phyloP scores from a whole-genome alignment of 2,797 vertebrate genomes.

The Tapirus indicus region DNA sequence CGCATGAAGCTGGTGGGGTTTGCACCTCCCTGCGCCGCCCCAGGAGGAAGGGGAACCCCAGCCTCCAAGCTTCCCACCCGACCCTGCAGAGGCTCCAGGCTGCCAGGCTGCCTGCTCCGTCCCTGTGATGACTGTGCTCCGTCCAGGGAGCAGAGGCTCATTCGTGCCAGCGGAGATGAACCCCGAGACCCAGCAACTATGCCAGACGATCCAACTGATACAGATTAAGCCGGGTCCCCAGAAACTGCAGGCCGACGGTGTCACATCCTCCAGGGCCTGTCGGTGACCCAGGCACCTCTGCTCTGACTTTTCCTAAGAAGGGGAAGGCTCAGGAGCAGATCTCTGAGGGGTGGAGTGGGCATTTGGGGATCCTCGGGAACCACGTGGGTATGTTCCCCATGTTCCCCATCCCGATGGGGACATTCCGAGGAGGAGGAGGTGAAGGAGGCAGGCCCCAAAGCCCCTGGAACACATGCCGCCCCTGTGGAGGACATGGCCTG shows the following conservation, averaged over 20 bases:
- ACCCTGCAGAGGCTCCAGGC: neutral
- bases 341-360: neutral
- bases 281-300: rapidly evolving
- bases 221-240: neutral
- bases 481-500: neutral
- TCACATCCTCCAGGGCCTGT: too few species aligned
- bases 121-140: neutral
- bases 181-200: neutral
- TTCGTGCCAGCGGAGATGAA: neutral
- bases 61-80: too few species aligned
- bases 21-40: too few species aligned
- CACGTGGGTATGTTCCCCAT: too few species aligned
- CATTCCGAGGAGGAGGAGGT: neutral
- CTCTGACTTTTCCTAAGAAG: neutral
- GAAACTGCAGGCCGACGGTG: neutral
- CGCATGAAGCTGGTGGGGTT: too few species aligned
- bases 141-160: neutral
- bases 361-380: neutral
- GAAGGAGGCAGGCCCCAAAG: neutral
- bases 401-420: neutral
- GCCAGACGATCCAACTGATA: neutral
- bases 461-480: neutral
- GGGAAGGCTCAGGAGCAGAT: rapidly evolving
- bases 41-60: too few species aligned
- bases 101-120: neutral